These are phyloP conservation scores for Leptothorax acervorum DNA, from an alignment of 2,888 invertebrate species.

Conservation along the genomic window DNA sequence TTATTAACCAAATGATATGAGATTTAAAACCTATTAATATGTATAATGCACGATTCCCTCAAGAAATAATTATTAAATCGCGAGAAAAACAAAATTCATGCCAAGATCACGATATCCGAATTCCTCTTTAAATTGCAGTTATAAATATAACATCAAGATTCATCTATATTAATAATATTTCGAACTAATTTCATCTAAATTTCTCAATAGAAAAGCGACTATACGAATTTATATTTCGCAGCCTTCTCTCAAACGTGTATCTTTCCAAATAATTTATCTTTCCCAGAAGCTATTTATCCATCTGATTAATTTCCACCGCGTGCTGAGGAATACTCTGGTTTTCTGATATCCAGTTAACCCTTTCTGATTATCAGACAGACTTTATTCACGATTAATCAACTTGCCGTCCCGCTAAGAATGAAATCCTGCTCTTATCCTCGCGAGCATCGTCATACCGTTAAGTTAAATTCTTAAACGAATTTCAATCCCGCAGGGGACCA, in stretches of 20 bases:
- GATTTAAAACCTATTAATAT: not conserved
- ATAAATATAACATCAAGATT: not conserved
- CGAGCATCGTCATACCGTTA: conserved; percentile 1
- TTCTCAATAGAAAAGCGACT: not conserved
- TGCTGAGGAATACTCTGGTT: not conserved
- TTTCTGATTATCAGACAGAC: not conserved
- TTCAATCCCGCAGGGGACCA: conserved; percentile 77
- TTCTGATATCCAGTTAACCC: conserved; percentile 58
- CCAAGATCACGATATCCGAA: not conserved
- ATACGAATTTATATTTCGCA: not conserved
- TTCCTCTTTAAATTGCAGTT: not conserved
- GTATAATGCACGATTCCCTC: not conserved
- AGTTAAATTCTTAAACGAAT: conserved; percentile 54
- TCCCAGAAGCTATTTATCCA: conserved; percentile 19
- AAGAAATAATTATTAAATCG: not conserved
- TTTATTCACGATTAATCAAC: conserved; percentile 35
- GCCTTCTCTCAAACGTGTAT: conserved; percentile 1
- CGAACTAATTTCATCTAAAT: not conserved
- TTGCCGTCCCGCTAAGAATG: not conserved
- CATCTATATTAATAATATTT: not conserved
- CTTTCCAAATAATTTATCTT: conserved; percentile 19
- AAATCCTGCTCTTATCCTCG: conserved; percentile 2
- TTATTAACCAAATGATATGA: not conserved
- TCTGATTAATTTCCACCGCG: conserved; percentile 12
- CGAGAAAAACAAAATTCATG: not conserved